Evolutionary conservation across 2,797 vertebrate species (phyloP).

Genomic region (Pipistrellus pygmaeus): DNA sequence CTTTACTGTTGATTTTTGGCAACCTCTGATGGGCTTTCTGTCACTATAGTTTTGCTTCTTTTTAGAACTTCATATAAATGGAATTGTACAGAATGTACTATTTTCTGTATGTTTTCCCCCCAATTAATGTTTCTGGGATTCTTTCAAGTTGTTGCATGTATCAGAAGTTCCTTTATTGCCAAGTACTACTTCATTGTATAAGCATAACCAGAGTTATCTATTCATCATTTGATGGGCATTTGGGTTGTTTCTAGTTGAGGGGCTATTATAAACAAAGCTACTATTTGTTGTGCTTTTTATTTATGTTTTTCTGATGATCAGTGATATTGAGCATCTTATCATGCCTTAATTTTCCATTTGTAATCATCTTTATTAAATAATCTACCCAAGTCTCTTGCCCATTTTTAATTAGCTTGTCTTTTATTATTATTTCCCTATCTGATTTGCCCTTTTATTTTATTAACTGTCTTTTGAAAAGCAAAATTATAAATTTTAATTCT

Average conservation of each 20-base stretch:
- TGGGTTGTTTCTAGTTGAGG: constrained; percentile 60
- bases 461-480: constrained; percentile 45
- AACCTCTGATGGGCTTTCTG: constrained; percentile 36
- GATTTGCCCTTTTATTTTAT: constrained; percentile 57
- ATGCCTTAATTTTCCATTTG: constrained; percentile 20
- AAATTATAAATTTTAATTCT: constrained; percentile 37
- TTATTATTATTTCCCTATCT: constrained; percentile 32
- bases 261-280: constrained; percentile 49
- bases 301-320: neutral
- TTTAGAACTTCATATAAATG: constrained; percentile 42
- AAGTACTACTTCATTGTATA: constrained; percentile 42
- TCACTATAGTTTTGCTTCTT: constrained; percentile 42
- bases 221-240: constrained; percentile 49
- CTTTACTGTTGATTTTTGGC: constrained; percentile 43
- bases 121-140: constrained; percentile 46
- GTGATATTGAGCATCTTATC: constrained; percentile 31
- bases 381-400: neutral
- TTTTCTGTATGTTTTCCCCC: constrained; percentile 41
- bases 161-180: constrained; percentile 50
- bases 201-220: neutral
- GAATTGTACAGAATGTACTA: constrained; percentile 21
- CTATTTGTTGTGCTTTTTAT: constrained; percentile 38
- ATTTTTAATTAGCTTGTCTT: constrained; percentile 58
- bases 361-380: constrained; percentile 3
- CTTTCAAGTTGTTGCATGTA: constrained; percentile 26